These are phyloP conservation scores for Megaptera novaeangliae DNA, from an alignment of 2,113 vertebrate genomes.

Conservation along the genomic window DNA sequence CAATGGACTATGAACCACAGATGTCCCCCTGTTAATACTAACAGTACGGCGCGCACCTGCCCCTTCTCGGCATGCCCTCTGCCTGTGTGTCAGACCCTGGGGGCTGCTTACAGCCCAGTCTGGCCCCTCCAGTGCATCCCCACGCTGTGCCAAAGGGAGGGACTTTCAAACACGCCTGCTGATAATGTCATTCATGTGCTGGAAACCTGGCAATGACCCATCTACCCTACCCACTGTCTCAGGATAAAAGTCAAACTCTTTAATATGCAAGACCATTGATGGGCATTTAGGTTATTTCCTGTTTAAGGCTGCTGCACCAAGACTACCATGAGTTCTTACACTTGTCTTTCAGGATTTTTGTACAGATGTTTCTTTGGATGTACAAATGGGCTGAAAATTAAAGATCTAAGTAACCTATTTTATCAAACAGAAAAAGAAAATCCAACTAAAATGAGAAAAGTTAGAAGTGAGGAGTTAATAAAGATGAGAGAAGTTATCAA, in stretches of 20 bases:
- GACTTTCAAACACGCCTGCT: neutral
- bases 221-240: neutral
- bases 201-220: neutral
- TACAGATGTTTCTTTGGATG: neutral
- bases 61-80: neutral
- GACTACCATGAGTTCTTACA: neutral
- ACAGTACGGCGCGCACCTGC: rapidly evolving
- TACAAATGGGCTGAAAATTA: neutral
- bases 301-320: neutral
- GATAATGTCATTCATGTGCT: neutral
- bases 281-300: neutral
- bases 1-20: too few species aligned
- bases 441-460: neutral
- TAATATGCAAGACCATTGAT: neutral
- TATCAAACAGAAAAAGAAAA: neutral
- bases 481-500: neutral
- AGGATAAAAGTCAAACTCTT: neutral
- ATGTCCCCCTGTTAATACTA: neutral
- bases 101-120: neutral
- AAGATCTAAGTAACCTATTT: neutral
- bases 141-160: neutral
- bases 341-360: neutral
- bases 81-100: neutral
- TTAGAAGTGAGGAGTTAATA: neutral
- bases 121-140: too few species aligned